phyloP scores from a whole-genome alignment of 2,797 vertebrate species.

The Neopelma chrysocephalum region DNA sequence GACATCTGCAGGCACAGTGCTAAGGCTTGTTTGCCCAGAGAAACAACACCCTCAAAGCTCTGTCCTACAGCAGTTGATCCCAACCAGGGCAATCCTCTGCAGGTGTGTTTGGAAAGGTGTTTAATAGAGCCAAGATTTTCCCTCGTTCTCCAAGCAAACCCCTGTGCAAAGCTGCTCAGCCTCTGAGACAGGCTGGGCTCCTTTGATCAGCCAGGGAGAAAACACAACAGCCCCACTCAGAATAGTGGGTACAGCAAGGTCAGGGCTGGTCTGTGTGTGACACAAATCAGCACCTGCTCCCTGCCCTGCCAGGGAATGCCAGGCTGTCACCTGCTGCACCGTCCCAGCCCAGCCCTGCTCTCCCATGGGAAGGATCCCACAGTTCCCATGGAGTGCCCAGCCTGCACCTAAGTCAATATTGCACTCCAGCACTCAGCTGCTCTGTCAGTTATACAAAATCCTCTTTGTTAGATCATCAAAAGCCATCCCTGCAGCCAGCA shows the following conservation, averaged over 20 bases:
- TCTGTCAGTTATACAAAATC: not conserved
- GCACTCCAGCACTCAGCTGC: not conserved
- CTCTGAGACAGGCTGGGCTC: not conserved
- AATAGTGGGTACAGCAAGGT: not conserved
- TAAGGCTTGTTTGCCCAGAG: not conserved
- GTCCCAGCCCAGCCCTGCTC: not conserved
- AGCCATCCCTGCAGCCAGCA: not conserved
- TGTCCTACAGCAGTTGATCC: not conserved
- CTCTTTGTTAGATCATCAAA: not conserved
- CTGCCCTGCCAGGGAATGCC: not conserved
- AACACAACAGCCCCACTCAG: not conserved
- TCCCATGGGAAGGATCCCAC: not conserved
- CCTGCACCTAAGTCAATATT: not conserved
- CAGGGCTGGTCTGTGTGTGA: not conserved
- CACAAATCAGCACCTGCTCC: not conserved
- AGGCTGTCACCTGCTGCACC: not conserved
- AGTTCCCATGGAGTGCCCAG: not conserved
- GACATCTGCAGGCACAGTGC: not conserved
- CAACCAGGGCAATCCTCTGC: not conserved
- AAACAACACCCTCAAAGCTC: not conserved
- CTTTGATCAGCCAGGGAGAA: not conserved
- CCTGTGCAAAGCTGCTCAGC: not conserved
- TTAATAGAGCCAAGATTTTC: rapidly evolving
- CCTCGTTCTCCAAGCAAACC: not conserved
- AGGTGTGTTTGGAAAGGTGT: not conserved